Evolutionary conservation across 2,113 vertebrate genomes (phyloP), one percentile per base, ranked within the genome.

Genomic region (Xenopus borealis): DNA sequence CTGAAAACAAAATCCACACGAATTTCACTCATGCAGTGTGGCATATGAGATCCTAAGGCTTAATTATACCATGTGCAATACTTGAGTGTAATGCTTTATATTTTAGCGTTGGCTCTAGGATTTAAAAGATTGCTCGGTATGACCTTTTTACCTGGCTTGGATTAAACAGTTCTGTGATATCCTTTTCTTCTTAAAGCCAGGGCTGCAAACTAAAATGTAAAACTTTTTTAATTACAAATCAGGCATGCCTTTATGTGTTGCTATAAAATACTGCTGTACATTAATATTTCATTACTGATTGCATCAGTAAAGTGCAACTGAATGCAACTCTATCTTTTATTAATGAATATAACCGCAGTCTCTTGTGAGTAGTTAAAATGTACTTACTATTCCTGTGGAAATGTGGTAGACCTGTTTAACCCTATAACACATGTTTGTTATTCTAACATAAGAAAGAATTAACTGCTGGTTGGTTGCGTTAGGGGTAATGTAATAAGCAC

Each of bases 1-100:
- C 72, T 80, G 81, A 82, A 61, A 62, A 70, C 74, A 75, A 78
- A 72, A 50, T 79, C 30, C 81, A 62, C 64, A 82, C 75, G 78
- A 11, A 17, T 72, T 72, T 81, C 82, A 53, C 80, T 81, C 65
- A 83, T 79, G 57, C 66, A 68, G 33, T 69, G 14, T 30, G 74
- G n/a, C 69, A 57, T 77, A 75, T 76, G 64, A 80, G 79, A 78
- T 72, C 47, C 33, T 69, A 72, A 78, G 63, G 40, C 79, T 81
- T 84, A 81, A 80, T 80, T 81, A 80, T 76, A 69, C 46, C 69
- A 78, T 80, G 72, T 20, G 11, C 30, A 1, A 6, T 72, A 72
- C 57, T 0, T 1, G 77, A 72, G 57, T 7, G 4, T 63, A 78
- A 44, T 3, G 17, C 52, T 83, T 79, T 19, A 62, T 80, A 72